Evolutionary conservation across 2,113 vertebrate species (phyloP).

Genomic region (Notiomystis cincta): DNA sequence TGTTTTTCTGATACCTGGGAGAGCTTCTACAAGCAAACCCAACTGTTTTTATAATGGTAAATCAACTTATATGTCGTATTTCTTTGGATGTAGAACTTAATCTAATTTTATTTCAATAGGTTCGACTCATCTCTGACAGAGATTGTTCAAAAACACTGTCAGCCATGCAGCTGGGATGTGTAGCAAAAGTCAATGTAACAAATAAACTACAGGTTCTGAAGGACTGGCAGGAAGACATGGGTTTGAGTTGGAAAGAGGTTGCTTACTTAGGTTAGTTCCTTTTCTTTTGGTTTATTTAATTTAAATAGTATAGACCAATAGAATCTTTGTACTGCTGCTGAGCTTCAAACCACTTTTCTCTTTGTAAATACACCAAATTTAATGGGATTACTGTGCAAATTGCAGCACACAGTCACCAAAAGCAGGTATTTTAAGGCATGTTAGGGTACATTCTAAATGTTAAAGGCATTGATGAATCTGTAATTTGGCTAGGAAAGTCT

Average conservation of each 20-base stretch:
- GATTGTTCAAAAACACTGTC: constrained; percentile 70
- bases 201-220: constrained; percentile 72
- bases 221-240: constrained; percentile 64
- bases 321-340: neutral
- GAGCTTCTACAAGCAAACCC: neutral
- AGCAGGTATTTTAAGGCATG: neutral
- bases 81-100: neutral
- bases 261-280: constrained; percentile 84
- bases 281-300: neutral
- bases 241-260: constrained; percentile 84
- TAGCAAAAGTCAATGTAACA: constrained; percentile 48
- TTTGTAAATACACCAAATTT: neutral
- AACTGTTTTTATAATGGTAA: neutral
- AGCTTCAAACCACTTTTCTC: neutral
- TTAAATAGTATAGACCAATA: neutral
- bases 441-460: neutral
- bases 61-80: neutral
- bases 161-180: constrained; percentile 73
- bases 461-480: neutral
- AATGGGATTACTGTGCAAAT: neutral
- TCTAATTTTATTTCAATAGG: constrained; percentile 63
- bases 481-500: neutral
- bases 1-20: neutral
- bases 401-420: neutral
- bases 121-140: constrained; percentile 78